A percentile compares a stretch with the other conserved stretches of the same genome.
Conservation (phyloP, 2,797 vertebrate species). For the Chanos chanos region DNA sequence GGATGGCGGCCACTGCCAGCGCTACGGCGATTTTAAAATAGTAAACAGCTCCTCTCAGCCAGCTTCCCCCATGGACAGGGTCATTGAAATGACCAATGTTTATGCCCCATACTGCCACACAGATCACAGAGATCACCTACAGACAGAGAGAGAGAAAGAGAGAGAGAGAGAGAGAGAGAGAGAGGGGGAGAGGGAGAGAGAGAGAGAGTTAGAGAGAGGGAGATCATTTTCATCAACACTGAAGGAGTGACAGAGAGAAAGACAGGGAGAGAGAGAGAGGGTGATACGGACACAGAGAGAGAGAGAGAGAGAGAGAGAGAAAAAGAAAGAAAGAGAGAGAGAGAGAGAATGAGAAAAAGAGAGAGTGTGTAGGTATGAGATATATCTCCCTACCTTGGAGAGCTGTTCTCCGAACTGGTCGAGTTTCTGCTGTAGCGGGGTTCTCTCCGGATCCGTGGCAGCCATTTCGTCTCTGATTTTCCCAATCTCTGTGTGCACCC, state of each 20-base stretch:
- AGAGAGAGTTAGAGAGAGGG: neutral
- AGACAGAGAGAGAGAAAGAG: neutral
- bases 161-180: neutral
- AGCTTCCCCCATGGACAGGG: conserved; percentile 78
- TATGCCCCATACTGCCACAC: conserved; percentile 79
- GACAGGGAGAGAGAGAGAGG: neutral
- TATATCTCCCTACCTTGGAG: conserved; percentile 59
- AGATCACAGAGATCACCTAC: conserved; percentile 77
- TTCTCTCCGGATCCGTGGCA: conserved; percentile 73
- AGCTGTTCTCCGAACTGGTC: conserved; percentile 79
- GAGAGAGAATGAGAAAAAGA: neutral
- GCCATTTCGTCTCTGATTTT: conserved; percentile 81
- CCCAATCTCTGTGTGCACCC: conserved; percentile 76
- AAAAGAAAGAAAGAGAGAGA: neutral
- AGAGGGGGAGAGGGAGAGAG: neutral
- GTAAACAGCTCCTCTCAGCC: conserved; percentile 77
- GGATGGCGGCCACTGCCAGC: conserved; percentile 76
- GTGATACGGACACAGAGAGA: no score
- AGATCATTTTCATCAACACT: no score
- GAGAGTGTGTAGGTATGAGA: neutral
- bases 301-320: neutral
- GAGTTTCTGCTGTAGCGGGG: conserved; percentile 75
- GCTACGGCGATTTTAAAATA: conserved; percentile 81
- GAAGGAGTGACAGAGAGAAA: neutral
- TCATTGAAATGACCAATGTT: conserved; percentile 79